These are phyloP conservation scores for Pomatorhinus ruficollis DNA, from an alignment of 2,113 vertebrate genomes.

Conservation along the genomic window DNA sequence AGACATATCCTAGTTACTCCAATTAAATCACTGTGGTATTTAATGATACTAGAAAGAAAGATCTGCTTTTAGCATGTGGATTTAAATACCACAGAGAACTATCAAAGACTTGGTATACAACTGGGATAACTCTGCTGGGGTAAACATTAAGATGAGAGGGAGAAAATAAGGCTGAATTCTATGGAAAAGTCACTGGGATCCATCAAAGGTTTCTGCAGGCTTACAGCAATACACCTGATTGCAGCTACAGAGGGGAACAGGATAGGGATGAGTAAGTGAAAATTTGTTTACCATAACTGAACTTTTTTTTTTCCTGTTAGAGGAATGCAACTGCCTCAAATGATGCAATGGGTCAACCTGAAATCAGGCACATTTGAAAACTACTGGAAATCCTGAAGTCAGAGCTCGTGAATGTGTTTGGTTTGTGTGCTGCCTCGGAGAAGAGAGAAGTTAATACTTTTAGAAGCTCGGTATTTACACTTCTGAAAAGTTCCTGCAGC, in stretches of 20 bases:
- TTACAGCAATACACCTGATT: background rate
- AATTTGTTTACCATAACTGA: background rate
- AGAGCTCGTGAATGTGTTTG: conserved; percentile 35
- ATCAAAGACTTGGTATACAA: background rate
- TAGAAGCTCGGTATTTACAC: conserved; percentile 30
- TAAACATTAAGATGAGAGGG: background rate
- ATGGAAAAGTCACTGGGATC: background rate
- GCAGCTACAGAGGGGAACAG: background rate
- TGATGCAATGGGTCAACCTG: background rate
- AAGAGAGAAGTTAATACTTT: conserved; percentile 55
- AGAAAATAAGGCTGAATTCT: background rate
- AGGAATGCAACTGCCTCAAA: conserved; percentile 10
- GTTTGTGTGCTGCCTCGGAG: conserved; percentile 51
- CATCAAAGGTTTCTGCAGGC: background rate
- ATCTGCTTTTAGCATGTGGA: background rate
- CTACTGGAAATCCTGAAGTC: conserved; percentile 55
- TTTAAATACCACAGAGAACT: background rate
- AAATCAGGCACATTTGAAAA: conserved; percentile 17
- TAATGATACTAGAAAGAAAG: background rate
- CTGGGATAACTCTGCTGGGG: background rate
- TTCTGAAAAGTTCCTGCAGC: conserved; percentile 54
- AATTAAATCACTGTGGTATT: background rate
- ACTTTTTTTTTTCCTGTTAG: background rate
- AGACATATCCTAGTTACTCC: background rate
- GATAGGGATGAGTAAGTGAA: background rate